Evolutionary conservation across 2,797 vertebrate genomes (phyloP).

Genomic region (Psittacula echo): DNA sequence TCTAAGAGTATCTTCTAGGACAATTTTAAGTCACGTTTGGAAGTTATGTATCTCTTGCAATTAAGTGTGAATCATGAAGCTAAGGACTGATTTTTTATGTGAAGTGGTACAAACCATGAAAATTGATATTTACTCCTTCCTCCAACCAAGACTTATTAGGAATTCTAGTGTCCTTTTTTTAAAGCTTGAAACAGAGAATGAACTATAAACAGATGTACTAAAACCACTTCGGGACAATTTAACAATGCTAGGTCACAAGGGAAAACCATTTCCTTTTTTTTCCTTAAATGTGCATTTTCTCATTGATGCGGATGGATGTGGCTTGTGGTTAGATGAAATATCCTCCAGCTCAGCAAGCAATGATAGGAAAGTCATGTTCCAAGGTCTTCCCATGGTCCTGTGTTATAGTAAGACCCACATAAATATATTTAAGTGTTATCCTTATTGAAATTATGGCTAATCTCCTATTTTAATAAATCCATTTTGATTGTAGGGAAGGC

Average conservation of each 20-base stretch:
- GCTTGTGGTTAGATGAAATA: neutral
- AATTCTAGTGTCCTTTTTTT: neutral
- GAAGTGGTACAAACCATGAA: neutral
- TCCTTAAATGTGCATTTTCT: neutral
- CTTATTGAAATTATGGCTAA: neutral
- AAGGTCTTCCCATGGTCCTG: neutral
- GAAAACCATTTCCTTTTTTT: slow-evolving; percentile 1
- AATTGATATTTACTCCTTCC: neutral
- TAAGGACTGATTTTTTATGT: neutral
- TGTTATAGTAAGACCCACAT: neutral
- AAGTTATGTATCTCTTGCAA: neutral
- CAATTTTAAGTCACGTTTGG: neutral
- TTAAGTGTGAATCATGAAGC: neutral
- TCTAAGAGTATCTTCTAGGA: neutral
- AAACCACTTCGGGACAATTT: neutral
- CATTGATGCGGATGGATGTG: neutral
- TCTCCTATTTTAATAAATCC: neutral
- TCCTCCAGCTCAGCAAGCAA: neutral
- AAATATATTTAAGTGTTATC: neutral
- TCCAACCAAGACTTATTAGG: neutral
- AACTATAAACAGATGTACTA: neutral
- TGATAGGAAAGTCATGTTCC: neutral
- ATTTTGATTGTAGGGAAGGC: neutral
- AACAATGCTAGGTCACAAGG: neutral
- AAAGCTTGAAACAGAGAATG: neutral